Evolutionary conservation across 1,140 invertebrate species (phyloP), one percentile per base, ranked within the genome.

Genomic region (Zaprionus tsacasi): DNA sequence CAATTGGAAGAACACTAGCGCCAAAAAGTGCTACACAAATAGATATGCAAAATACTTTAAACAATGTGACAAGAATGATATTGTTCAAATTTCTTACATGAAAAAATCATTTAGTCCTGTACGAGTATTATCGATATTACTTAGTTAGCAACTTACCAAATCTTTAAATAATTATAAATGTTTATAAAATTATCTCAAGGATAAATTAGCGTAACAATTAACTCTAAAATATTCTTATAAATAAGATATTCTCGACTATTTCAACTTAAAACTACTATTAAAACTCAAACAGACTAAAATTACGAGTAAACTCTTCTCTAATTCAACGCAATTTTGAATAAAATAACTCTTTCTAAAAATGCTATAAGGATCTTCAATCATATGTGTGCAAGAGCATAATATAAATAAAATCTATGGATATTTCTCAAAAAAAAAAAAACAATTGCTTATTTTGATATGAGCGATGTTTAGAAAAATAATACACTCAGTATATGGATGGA

Each of bases 81-180:
- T 81, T 81, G 71, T 43, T 36, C n/a, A 68, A 74, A 80, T 80
- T 82, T 87, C 76, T 81, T 83, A 77, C 83, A 83, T 73, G 78
- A 83, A 69, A 67, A 67, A 56, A 63, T 65, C 59, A 67, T 56
- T 59, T 48, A 64, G 69, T 60, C 58, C 65, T 66, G 21, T 57
- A 76, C 30, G 45, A 58, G 58, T 70, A 64, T 66, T 56, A 76
- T 71, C 68, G 54, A 73, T 71, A 83, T 79, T 71, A 83, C 76
- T 63, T 89, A 89, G 85, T 90, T 89, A 89, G 85, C 72, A 76
- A 79, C 67, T 81, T 89, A 85, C 69, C 38, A 89, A 88, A 88
- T 85, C 70, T 85, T 89, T 78, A 70, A 68, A 82, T 67, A 74
- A 79, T 70, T 27, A 78, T 52, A 61, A 74, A 45, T 74, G 76